These are phyloP conservation scores for Temnothorax nylanderi DNA, from an alignment of 1,140 invertebrate genomes.

Conservation along the genomic window DNA sequence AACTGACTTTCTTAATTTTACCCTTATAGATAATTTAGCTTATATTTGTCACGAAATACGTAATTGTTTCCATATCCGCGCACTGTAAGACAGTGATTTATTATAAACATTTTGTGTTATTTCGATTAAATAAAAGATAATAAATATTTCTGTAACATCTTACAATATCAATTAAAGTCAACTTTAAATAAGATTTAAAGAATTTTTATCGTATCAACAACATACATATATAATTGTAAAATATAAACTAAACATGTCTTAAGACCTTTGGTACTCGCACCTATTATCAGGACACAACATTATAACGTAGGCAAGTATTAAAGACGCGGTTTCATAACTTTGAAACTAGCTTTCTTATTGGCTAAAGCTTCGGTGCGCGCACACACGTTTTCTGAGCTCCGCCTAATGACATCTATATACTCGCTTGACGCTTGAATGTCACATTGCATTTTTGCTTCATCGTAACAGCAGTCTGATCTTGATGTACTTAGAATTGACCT, in stretches of 20 bases:
- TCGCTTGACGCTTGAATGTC: constrained; percentile 81
- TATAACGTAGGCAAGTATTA: constrained; percentile 70
- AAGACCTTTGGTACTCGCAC: constrained; percentile 26
- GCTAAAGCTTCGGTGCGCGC: constrained; percentile 85
- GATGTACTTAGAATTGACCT: constrained; percentile 44
- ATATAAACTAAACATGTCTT: constrained; percentile 2
- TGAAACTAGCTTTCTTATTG: constrained; percentile 84
- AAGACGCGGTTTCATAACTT: constrained; percentile 84
- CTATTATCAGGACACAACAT: constrained; percentile 32
- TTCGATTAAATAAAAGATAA: background rate
- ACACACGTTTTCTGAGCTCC: constrained; percentile 84
- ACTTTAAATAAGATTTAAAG: constrained; percentile 15
- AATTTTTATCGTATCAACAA: constrained; percentile 4
- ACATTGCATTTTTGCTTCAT: constrained; percentile 70
- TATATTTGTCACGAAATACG: background rate
- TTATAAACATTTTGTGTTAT: constrained; percentile 1
- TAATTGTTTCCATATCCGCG: background rate
- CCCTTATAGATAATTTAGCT: background rate
- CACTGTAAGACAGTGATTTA: background rate
- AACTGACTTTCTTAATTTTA: background rate
- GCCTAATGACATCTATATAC: constrained; percentile 83
- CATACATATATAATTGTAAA: background rate
- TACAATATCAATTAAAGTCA: constrained; percentile 21
- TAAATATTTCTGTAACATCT: constrained; percentile 7
- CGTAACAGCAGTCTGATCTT: constrained; percentile 59